These are phyloP conservation scores for Artemia franciscana DNA, from an alignment of 1,140 invertebrate genomes.

Conservation along the genomic window DNA sequence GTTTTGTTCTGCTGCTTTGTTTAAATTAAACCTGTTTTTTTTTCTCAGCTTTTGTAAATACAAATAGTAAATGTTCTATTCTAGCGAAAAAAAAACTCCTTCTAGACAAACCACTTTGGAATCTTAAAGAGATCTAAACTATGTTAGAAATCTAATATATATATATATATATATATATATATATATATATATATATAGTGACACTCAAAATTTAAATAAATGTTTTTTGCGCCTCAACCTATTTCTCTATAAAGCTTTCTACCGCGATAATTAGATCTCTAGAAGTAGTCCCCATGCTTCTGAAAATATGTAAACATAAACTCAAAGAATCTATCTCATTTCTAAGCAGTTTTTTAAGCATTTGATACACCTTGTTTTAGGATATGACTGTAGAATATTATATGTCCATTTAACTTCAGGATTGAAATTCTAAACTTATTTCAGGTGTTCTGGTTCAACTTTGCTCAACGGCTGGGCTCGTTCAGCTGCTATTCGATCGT, in stretches of 20 bases:
- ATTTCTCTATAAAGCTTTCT: no score
- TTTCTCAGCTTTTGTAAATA: not conserved
- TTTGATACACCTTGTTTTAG: not conserved
- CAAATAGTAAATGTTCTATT: not conserved
- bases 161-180: not conserved
- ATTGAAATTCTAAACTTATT: not conserved
- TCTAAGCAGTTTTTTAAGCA: not conserved
- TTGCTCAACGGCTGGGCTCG: not conserved
- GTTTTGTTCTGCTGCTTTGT: not conserved
- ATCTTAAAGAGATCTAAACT: no score
- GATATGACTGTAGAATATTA: not conserved
- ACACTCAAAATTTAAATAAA: no score
- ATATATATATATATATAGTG: no score
- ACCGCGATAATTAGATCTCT: no score
- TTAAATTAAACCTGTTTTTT: not conserved
- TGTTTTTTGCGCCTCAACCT: not conserved
- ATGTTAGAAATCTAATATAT: not conserved
- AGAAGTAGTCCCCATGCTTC: no score
- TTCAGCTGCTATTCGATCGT: not conserved
- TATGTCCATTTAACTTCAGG: not conserved
- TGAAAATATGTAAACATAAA: not conserved
- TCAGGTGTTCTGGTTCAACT: not conserved
- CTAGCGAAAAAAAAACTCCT: not conserved
- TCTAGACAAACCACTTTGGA: no score
- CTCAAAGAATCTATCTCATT: not conserved